phyloP scores from a whole-genome alignment of 1,140 invertebrate species.

The Drosophila sp. region DNA sequence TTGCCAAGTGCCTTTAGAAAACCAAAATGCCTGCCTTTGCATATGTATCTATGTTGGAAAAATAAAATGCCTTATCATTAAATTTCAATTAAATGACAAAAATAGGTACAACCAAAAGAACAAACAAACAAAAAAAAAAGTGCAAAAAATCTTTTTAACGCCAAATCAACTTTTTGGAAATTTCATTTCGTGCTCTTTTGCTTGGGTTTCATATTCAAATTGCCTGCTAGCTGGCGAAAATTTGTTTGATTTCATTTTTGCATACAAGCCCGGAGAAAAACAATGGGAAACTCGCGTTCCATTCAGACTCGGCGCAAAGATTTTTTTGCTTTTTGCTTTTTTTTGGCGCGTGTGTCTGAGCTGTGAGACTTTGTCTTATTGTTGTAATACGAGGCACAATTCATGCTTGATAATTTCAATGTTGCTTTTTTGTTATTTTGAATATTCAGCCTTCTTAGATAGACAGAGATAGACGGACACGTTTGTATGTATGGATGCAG shows the following conservation, averaged over 20 bases:
- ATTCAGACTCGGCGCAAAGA: conserved; percentile 51
- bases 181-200: conserved; percentile 57
- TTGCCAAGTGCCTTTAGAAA: conserved; percentile 37
- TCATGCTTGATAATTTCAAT: conserved; percentile 75
- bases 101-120: conserved; percentile 22
- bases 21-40: conserved; percentile 45
- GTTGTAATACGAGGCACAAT: conserved; percentile 64
- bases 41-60: conserved; percentile 20
- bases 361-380: conserved; percentile 28
- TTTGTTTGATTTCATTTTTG: conserved; percentile 60
- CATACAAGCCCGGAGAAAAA: conserved; percentile 37
- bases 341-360: conserved; percentile 68
- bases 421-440: conserved; percentile 46
- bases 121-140: conserved; percentile 43
- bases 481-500: conserved; percentile 8
- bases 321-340: conserved; percentile 14
- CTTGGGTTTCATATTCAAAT: conserved; percentile 51
- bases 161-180: conserved; percentile 72
- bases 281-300: conserved; percentile 54
- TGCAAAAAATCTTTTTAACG: conserved; percentile 58
- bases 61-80: conserved; percentile 74
- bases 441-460: conserved; percentile 25
- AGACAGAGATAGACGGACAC: conserved; percentile 58
- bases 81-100: conserved; percentile 80
- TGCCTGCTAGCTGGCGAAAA: conserved; percentile 36